phyloP scores from a whole-genome alignment of 2,797 vertebrate genomes.

The Phylloscopus collybita region DNA sequence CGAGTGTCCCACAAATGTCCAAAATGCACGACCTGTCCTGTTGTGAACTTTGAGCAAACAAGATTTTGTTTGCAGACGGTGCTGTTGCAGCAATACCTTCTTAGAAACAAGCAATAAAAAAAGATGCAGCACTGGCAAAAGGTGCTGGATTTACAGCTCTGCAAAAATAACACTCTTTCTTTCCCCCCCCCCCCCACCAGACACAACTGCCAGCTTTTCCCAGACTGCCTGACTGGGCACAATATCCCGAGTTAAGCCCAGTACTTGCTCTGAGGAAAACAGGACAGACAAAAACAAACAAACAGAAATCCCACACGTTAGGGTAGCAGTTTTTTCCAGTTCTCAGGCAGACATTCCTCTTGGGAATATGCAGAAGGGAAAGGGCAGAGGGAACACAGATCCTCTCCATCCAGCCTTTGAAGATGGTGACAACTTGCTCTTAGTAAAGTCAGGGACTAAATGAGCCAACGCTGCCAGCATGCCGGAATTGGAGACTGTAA shows the following conservation, averaged over 20 bases:
- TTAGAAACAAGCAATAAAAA: constrained; percentile 29
- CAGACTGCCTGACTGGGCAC: neutral
- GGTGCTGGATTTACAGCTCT: constrained; percentile 31
- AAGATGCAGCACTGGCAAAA: constrained; percentile 20
- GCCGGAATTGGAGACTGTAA: neutral
- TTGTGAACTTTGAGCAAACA: neutral
- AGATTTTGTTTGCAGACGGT: neutral
- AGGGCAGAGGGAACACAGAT: neutral
- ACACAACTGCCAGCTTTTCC: neutral
- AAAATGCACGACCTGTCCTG: neutral
- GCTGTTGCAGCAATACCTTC: constrained; percentile 31
- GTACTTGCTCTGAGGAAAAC: neutral
- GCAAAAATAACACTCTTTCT: constrained; percentile 21
- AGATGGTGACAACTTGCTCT: neutral
- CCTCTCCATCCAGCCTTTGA: neutral
- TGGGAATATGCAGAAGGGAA: neutral
- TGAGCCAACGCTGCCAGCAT: neutral
- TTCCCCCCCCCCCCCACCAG: neutral
- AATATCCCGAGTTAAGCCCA: neutral
- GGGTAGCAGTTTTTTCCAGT: neutral
- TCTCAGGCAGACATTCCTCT: neutral
- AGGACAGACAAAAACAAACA: neutral
- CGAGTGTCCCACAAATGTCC: neutral
- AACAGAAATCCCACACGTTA: neutral
- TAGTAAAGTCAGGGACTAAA: neutral